These are phyloP conservation scores for Rhamnusium bicolor DNA, from an alignment of 2,888 invertebrate species.

Conservation along the genomic window DNA sequence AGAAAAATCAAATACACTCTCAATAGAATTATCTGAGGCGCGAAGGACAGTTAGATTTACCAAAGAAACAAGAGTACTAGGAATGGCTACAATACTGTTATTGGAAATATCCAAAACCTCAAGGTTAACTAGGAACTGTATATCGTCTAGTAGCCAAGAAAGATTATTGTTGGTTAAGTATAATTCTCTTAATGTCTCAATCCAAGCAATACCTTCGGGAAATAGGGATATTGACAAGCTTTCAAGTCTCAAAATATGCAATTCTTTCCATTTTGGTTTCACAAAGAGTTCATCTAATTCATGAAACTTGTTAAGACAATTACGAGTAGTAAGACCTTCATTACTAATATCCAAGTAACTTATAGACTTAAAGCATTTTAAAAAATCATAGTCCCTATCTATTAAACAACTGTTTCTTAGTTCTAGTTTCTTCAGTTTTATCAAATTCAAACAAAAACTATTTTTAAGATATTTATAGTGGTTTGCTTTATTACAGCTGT, in stretches of 20 bases:
- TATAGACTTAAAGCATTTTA: slow-evolving; percentile 51
- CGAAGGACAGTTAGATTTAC: slow-evolving; percentile 45
- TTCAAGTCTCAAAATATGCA: slow-evolving; percentile 51
- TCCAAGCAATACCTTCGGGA: slow-evolving; percentile 55
- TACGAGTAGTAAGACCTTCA: neutral
- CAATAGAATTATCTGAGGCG: slow-evolving; percentile 50
- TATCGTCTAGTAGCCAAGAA: slow-evolving; percentile 55
- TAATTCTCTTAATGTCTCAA: slow-evolving; percentile 53
- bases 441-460: slow-evolving; percentile 41
- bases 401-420: slow-evolving; percentile 51
- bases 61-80: slow-evolving; percentile 45
- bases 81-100: slow-evolving; percentile 50
- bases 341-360: slow-evolving; percentile 59
- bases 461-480: slow-evolving; percentile 51
- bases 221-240: slow-evolving; percentile 51
- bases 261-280: slow-evolving; percentile 51
- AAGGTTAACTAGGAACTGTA: slow-evolving; percentile 56
- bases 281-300: slow-evolving; percentile 54
- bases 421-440: slow-evolving; percentile 49
- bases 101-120: slow-evolving; percentile 54
- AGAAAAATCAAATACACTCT: slow-evolving; percentile 45
- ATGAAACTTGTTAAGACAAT: slow-evolving; percentile 46
- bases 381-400: slow-evolving; percentile 50
- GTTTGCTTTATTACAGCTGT: slow-evolving; percentile 54
- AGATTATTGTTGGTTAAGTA: slow-evolving; percentile 52